Base-by-base conservation (phyloP, 2,797 vertebrate genomes). In the Hyperoplus immaculatus region DNA sequence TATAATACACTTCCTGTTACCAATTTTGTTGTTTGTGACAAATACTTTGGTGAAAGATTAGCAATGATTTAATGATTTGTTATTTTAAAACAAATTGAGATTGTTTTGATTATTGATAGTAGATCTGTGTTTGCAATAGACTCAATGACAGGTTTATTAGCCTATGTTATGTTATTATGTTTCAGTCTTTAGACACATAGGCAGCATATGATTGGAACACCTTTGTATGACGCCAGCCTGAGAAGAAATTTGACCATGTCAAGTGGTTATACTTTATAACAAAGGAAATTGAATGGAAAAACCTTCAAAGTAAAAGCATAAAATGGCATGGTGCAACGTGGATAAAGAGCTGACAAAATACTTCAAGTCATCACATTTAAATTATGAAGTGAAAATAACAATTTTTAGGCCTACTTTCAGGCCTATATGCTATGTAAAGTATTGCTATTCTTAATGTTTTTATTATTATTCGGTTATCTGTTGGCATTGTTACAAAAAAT, bases 231-330 rank as follows among this genome's bases (percentile, higher is more conserved):
- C 42, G 56, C 10, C 69, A 64, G 36, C 16, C 6, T 5, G 58
- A 18, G 42, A 8, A 6, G 8, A 53, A 29, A 7, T 1, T 6
- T 16, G 4, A 59, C 50, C 6, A 5, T 42, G 21, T 69, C 56
- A 78, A 51, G 68, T 8, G 57, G 8, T 2, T 14, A 5, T 6
- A 8, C 16, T 41, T 6, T 1, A 41, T 39, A 42, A 3, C 11
- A 50, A 29, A 29, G 29, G 2, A n/a, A 54, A 16, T 56, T 43
- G 63, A n/a, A 11, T 58, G 3, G 38, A 4, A 2, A 0, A 3
- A 3, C 42, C 51, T 87, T 83, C 83, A 85, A 78, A 87, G 72
- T 80, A 89, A 85, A 77, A 75, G 51, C 14, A 59, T 0, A 53
- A 2, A 21, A 53, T 42, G 36, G 13, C 10, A 29, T 0, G 0